Conservation (phyloP, 2,888 invertebrate genomes). For the Caradrina kadenii region DNA sequence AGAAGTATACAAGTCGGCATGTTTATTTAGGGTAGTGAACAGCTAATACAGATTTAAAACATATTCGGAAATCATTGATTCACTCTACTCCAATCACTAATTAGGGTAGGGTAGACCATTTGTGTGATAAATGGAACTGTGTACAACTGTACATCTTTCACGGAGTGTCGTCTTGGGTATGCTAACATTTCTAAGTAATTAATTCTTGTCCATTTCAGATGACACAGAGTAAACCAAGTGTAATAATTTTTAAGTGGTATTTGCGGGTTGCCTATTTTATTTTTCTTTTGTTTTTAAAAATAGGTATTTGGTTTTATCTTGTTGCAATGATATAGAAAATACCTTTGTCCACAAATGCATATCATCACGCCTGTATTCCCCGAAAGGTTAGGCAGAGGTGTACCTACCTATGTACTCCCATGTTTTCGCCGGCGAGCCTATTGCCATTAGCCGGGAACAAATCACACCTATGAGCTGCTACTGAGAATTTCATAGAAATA, state of each 20-base stretch:
- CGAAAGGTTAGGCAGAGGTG: no score
- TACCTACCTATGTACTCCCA: no score
- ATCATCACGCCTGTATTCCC: no score
- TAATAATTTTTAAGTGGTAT: slow-evolving; percentile 40
- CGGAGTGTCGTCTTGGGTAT: slow-evolving; percentile 62
- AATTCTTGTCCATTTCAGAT: slow-evolving; percentile 57
- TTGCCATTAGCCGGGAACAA: no score
- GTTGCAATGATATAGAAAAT: no score
- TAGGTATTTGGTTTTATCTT: not conserved
- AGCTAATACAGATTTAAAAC: slow-evolving; percentile 22
- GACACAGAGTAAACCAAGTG: slow-evolving; percentile 34
- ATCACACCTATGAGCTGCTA: no score
- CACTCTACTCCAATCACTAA: slow-evolving; percentile 55
- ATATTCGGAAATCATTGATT: slow-evolving; percentile 8
- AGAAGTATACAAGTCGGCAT: not conserved
- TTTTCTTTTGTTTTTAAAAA: not conserved
- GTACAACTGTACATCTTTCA: slow-evolving; percentile 49
- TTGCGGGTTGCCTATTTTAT: not conserved
- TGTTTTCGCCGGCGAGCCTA: no score
- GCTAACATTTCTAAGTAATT: slow-evolving; percentile 70
- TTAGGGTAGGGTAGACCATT: slow-evolving; percentile 50
- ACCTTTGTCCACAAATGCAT: no score
- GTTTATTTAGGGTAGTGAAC: not conserved
- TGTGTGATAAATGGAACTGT: slow-evolving; percentile 63
- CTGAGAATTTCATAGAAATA: no score